phyloP scores from a whole-genome alignment of 1,140 invertebrate species.

The Diorhabda carinulata region DNA sequence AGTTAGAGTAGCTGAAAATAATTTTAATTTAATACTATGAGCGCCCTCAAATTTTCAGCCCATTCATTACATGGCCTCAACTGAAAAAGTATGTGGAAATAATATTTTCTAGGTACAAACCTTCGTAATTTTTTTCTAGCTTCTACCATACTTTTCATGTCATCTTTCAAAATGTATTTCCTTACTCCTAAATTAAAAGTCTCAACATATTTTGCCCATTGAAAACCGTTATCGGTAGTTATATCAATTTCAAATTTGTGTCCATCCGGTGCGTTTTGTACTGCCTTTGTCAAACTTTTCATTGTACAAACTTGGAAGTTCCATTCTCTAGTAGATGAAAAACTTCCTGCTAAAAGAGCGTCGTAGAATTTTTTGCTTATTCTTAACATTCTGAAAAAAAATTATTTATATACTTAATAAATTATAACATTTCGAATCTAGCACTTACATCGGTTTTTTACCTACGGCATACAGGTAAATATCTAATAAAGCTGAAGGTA shows the following conservation, averaged over 20 bases:
- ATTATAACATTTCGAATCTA: background rate
- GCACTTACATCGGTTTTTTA: conserved; percentile 72
- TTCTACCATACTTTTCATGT: conserved; percentile 57
- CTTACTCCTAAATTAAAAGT: conserved; percentile 76
- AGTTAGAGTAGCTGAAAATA: background rate
- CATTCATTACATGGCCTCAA: too few species aligned
- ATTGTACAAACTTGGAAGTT: conserved; percentile 75
- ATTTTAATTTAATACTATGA: too few species aligned
- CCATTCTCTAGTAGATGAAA: conserved; percentile 86
- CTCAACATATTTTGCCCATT: conserved; percentile 67
- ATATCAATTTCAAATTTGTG: conserved; percentile 60
- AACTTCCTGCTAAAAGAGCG: conserved; percentile 59
- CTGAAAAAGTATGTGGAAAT: too few species aligned
- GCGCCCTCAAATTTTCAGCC: too few species aligned
- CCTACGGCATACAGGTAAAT: conserved; percentile 64
- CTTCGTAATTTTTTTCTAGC: conserved; percentile 65
- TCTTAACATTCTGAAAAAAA: conserved; percentile 70
- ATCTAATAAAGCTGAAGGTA: conserved; percentile 78
- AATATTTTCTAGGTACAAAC: conserved; percentile 43
- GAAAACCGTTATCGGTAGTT: conserved; percentile 46
- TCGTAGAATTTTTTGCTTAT: conserved; percentile 75
- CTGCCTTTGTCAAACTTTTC: conserved; percentile 57
- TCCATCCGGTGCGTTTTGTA: conserved; percentile 58
- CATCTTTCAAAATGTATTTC: conserved; percentile 75
- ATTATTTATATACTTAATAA: conserved; percentile 5